A percentile compares a stretch with the other conserved stretches of the same genome.
phyloP scores from a whole-genome alignment of 1,140 invertebrate species.

The Papilio polytes region DNA sequence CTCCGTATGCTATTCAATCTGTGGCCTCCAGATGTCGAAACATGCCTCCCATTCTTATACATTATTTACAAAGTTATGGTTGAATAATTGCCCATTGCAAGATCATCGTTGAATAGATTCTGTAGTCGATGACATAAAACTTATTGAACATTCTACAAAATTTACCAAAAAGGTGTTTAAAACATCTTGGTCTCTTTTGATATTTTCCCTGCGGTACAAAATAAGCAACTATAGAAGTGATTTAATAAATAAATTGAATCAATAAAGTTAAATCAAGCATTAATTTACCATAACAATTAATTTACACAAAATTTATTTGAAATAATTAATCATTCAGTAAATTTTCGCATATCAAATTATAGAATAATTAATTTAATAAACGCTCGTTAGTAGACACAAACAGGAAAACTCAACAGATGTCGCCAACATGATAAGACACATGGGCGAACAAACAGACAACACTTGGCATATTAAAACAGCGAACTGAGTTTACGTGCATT shows the following conservation, averaged over 20 bases:
- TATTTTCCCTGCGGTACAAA: no score
- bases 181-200: no score
- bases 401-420: constrained; percentile 35
- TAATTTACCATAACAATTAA: not conserved
- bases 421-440: constrained; percentile 32
- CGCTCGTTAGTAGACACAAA: constrained; percentile 19
- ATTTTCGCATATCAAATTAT: not conserved
- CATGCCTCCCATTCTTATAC: not conserved
- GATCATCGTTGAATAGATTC: not conserved
- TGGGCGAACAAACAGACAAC: constrained; percentile 36
- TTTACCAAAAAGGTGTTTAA: no score
- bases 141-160: not conserved
- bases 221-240: no score
- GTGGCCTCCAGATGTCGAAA: not conserved
- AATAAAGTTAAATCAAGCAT: not conserved
- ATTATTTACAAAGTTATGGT: not conserved
- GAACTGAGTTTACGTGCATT: constrained; percentile 2
- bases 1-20: not conserved
- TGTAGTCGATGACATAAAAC: not conserved
- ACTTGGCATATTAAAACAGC: constrained; percentile 26
- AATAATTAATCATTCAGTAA: not conserved
- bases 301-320: not conserved
- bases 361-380: constrained; percentile 18
- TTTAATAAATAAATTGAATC: no score
- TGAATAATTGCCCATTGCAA: not conserved